These are phyloP conservation scores for Calypte anna DNA, from an alignment of 2,113 vertebrate species.

Conservation along the genomic window DNA sequence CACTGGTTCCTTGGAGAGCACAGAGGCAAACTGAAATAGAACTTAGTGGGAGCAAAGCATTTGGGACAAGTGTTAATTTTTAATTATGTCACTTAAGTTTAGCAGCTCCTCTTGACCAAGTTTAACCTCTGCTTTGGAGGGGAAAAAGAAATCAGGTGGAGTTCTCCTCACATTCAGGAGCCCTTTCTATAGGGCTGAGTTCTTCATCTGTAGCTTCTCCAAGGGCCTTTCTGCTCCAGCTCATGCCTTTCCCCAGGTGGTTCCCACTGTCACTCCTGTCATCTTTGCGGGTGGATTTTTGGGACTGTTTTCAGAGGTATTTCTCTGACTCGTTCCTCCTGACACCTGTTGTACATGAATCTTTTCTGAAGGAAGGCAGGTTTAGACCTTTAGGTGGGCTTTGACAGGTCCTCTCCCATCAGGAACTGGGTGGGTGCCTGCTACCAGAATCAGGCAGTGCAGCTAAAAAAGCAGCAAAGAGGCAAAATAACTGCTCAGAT, in stretches of 20 bases:
- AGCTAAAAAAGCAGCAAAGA: not conserved
- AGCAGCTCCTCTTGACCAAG: slow-evolving; percentile 18
- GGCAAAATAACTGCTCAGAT: not conserved
- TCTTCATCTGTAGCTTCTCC: not conserved
- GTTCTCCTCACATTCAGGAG: not conserved
- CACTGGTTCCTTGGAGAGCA: not conserved
- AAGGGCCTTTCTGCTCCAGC: slow-evolving; percentile 21
- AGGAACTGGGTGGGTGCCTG: not conserved
- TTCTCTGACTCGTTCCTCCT: not conserved
- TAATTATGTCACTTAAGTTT: not conserved
- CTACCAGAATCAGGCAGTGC: accelerated
- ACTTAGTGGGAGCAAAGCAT: not conserved
- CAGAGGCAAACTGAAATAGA: not conserved
- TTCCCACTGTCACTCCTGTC: not conserved
- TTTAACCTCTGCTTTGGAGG: not conserved
- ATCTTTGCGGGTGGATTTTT: not conserved
- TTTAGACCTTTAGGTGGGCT: not conserved
- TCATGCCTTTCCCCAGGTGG: not conserved
- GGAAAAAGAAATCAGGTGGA: not conserved
- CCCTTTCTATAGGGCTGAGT: not conserved
- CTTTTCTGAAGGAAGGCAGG: not conserved
- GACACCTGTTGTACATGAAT: not conserved
- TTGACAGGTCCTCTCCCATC: not conserved
- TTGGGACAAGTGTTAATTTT: slow-evolving; percentile 24
- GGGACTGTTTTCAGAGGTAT: not conserved